Evolutionary conservation across 2,888 invertebrate genomes (phyloP).

Genomic region (Rotaria macrura): DNA sequence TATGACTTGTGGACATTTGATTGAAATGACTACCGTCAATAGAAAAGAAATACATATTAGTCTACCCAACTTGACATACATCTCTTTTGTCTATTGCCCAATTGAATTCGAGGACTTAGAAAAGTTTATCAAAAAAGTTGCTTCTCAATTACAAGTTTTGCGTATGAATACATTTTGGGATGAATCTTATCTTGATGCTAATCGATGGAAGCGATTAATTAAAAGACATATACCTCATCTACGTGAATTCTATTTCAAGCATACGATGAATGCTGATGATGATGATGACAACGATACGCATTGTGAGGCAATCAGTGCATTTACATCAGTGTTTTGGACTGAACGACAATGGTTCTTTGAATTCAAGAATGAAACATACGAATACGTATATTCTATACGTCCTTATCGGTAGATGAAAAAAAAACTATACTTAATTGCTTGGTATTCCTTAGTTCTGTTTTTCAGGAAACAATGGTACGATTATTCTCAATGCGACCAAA

Average conservation of each 20-base stretch:
- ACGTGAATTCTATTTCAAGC: not conserved
- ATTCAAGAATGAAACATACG: not conserved
- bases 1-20: not conserved
- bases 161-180: not conserved
- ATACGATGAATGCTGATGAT: not conserved
- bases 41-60: not conserved
- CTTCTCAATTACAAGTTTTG: not conserved
- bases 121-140: not conserved
- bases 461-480: not conserved
- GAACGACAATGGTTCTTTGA: not conserved
- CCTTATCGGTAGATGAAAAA: not conserved
- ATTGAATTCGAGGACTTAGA: not conserved
- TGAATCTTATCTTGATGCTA: not conserved
- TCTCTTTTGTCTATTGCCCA: not conserved
- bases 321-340: not conserved
- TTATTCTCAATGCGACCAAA: not conserved
- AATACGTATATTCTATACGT: not conserved
- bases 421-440: not conserved
- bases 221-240: not conserved
- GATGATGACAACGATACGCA: not conserved
- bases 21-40: not conserved
- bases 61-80: not conserved
- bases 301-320: not conserved
- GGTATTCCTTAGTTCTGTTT: not conserved
- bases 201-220: not conserved